phyloP scores from a whole-genome alignment of 2,888 invertebrate genomes.

The Papilio elwesi region DNA sequence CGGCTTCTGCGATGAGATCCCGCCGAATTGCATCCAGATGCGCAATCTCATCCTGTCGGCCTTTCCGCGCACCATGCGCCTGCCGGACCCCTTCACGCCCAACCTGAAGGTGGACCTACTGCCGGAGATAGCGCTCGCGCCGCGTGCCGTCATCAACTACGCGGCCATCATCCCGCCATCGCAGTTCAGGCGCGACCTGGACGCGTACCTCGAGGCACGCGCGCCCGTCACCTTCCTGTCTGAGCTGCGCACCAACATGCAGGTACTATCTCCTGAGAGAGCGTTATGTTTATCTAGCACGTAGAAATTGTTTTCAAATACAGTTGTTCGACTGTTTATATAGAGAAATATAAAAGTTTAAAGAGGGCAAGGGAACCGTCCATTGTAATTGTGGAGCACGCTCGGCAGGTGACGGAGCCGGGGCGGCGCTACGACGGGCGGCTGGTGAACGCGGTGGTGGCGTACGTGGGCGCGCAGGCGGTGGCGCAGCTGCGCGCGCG shows the following conservation, averaged over 20 bases:
- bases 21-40: conserved; percentile 99
- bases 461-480: conserved; percentile 99
- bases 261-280: conserved; percentile 56
- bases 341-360: too few relatives aligned
- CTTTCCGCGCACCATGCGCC: conserved; percentile 98
- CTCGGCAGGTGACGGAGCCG: conserved; percentile 87
- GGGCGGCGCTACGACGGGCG: conserved; percentile 97
- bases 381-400: too few relatives aligned
- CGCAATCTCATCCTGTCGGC: conserved; percentile 98
- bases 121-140: conserved; percentile 94
- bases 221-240: conserved; percentile 98
- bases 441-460: conserved; percentile 98
- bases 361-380: too few relatives aligned
- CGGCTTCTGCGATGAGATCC: conserved; percentile 99
- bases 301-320: too few relatives aligned
- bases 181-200: conserved; percentile 97
- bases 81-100: conserved; percentile 99
- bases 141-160: conserved; percentile 95
- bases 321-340: too few relatives aligned
- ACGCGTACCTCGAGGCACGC: conserved; percentile 97
- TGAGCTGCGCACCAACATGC: conserved; percentile 94
- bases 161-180: conserved; percentile 93
- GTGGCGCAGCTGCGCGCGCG: conserved; percentile 96
- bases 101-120: conserved; percentile 97
- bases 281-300: too few relatives aligned